Base-by-base conservation (phyloP, 2,113 vertebrate species). In the Callionymus lyra region DNA sequence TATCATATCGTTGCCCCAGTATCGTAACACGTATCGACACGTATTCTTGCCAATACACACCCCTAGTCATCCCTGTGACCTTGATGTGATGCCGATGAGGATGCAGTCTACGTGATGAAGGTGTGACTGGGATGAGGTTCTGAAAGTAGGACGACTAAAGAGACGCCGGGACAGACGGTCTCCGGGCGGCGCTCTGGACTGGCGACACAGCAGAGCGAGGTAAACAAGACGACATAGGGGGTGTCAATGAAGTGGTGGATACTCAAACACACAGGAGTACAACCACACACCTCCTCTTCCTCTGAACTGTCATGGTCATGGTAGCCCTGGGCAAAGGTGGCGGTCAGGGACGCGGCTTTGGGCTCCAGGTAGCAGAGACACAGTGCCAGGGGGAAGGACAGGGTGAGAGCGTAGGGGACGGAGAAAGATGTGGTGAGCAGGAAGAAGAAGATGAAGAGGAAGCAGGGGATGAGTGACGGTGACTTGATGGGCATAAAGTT, bases 361-460 rank as follows among this genome's bases (percentile, higher is more conserved):
- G 95, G 95, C 91, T 98, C 95, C 93, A 98, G 92, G 89, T 93
- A 98, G 91, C 95, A 98, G 87, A 98, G 92, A 79, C 95, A 94
- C 87, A 98, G 81, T 75, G 95, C 95, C 89, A 98, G 85, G 65
- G 95, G 95, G 80, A 98, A 97, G 82, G 95, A 97, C 59, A 98
- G 93, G 59, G 93, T 96, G 87, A 98, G 92, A 44, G 95, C 94
- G 9, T 86, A 97, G 52, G 94, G 94, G 51, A 97, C 91, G 41
- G 94, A 98, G 87, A 98, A 96, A 67, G 94, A 97, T 53, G 94
- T 93, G 61, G 93, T 93, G 11, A 98, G 89, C 72, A 98, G 85
- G 80, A 98, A 98, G 87, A 97, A 97, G 78, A 97, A 97, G 67
- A 98, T 90, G 88, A 97, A 97, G 68, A 98, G 91, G 81, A 96